Conservation (phyloP, 1,140 invertebrate species). For the Drosophila repletoides region DNA sequence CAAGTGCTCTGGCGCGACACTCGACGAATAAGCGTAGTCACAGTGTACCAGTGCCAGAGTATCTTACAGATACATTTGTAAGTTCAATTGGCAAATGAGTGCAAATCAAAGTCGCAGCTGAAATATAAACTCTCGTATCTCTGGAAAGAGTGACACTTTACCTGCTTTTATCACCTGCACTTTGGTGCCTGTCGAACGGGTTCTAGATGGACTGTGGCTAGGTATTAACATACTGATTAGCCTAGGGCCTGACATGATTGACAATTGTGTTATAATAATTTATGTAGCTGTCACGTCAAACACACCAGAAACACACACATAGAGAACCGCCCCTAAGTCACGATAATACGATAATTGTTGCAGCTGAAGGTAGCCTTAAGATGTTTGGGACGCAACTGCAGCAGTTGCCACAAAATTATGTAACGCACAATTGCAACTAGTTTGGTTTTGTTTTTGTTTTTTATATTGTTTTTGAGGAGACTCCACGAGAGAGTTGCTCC, state of each 20-base stretch:
- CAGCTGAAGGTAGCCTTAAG: conserved; percentile 44
- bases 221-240: conserved; percentile 74
- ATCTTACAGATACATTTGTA: conserved; percentile 32
- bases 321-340: conserved; percentile 54
- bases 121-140: not conserved
- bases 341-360: conserved; percentile 49
- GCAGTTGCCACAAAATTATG: conserved; percentile 52
- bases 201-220: conserved; percentile 9
- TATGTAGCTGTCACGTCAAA: conserved; percentile 64
- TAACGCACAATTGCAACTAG: conserved; percentile 70
- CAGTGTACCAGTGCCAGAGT: conserved; percentile 3
- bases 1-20: conserved; percentile 13
- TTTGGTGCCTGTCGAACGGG: conserved; percentile 24
- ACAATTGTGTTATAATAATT: conserved; percentile 77
- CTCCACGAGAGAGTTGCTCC: not conserved
- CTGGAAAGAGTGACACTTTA: conserved; percentile 4
- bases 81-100: conserved; percentile 5
- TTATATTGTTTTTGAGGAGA: too few species aligned
- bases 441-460: too few species aligned
- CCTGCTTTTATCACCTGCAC: conserved; percentile 43
- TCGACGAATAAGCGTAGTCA: conserved; percentile 16
- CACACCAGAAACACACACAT: conserved; percentile 17
- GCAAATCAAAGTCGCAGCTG: conserved; percentile 4
- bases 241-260: conserved; percentile 72
- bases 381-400: conserved; percentile 42